A percentile compares a stretch with the other conserved stretches of the same genome.
Conservation (phyloP, 2,888 invertebrate genomes). For the Nephrocerus scutellatus region DNA sequence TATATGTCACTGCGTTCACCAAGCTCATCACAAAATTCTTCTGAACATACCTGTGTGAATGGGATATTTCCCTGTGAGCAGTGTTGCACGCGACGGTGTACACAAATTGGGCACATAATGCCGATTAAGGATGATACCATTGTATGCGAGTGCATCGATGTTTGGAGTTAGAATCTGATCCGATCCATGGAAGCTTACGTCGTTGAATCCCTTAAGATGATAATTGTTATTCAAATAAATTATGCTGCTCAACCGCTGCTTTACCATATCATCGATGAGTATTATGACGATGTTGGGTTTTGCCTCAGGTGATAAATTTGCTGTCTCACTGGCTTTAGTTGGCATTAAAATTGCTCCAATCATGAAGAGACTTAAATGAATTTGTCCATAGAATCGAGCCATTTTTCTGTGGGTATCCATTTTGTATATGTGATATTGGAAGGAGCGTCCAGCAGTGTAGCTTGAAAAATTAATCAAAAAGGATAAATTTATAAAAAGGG, state of each 20-base stretch:
- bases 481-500: no score
- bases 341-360: background rate
- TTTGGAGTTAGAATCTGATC: conserved; percentile 86
- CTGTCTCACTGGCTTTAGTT: background rate
- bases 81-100: conserved; percentile 74
- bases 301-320: conserved; percentile 9
- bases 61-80: conserved; percentile 82
- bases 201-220: conserved; percentile 94
- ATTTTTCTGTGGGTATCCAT: no score
- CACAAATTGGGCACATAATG: conserved; percentile 77
- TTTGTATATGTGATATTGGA: no score
- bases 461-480: no score
- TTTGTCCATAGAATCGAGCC: no score
- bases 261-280: conserved; percentile 78
- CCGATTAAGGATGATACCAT: conserved; percentile 77
- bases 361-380: background rate
- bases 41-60: conserved; percentile 60
- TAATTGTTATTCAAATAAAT: conserved; percentile 2
- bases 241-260: conserved; percentile 29
- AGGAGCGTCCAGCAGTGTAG: no score
- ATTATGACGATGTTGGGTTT: conserved; percentile 67
- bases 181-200: conserved; percentile 86
- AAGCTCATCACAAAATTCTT: conserved; percentile 6
- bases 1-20: background rate
- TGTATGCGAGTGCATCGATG: conserved; percentile 78